These are phyloP conservation scores for Indri indri DNA, from an alignment of 2,113 vertebrate species.

Conservation along the genomic window DNA sequence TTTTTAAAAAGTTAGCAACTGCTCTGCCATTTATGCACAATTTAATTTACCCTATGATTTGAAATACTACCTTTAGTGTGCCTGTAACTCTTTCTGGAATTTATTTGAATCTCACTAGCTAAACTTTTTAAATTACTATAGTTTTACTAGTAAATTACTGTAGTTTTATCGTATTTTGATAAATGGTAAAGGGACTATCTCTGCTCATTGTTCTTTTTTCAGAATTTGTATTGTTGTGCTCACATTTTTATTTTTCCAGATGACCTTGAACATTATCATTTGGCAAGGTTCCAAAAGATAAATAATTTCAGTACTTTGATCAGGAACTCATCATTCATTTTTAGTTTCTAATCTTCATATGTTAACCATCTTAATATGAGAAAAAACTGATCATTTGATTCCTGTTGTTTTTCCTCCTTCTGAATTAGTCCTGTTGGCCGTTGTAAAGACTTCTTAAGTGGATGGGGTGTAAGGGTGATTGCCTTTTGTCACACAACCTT, in stretches of 20 bases:
- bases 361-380: neutral
- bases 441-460: neutral
- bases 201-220: neutral
- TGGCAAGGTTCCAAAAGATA: neutral
- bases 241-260: neutral
- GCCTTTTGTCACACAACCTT: neutral
- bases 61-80: neutral
- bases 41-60: neutral
- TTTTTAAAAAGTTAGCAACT: neutral
- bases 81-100: neutral
- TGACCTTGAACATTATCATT: constrained; percentile 10
- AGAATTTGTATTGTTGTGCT: neutral
- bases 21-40: neutral
- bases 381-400: constrained; percentile 5
- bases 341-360: neutral
- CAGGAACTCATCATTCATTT: neutral
- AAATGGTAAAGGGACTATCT: neutral
- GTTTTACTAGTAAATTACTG: neutral
- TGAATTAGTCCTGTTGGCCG: neutral
- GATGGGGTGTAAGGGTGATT: neutral
- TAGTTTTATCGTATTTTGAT: neutral
- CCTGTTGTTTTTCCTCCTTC: neutral
- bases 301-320: constrained; percentile 16
- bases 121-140: neutral
- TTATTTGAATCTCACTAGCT: neutral